Evolutionary conservation across 2,888 invertebrate genomes (phyloP).

Genomic region (Lamellibrachia columna): DNA sequence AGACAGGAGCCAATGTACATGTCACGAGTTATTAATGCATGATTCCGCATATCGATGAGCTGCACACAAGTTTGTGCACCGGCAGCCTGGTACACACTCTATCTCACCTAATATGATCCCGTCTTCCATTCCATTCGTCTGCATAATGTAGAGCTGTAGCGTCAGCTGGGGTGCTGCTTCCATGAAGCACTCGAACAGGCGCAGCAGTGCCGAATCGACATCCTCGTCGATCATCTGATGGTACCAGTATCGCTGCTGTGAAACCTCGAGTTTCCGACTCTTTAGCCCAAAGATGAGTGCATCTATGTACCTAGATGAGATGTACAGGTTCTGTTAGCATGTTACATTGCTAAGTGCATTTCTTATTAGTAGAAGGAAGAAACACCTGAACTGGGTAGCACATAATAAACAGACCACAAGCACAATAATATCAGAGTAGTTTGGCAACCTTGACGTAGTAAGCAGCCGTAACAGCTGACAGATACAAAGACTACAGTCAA

Average conservation of each 20-base stretch:
- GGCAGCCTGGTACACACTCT: not conserved
- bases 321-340: not conserved
- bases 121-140: conserved; percentile 2
- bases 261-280: conserved; percentile 9
- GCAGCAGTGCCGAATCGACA: conserved; percentile 74
- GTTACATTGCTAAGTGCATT: not conserved
- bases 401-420: not conserved
- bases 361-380: not conserved
- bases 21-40: not conserved
- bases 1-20: not conserved
- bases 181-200: conserved; percentile 76
- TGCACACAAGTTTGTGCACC: not conserved
- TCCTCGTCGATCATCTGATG: conserved; percentile 58
- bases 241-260: conserved; percentile 20
- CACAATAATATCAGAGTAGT: not conserved
- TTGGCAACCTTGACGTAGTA: not conserved
- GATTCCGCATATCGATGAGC: not conserved
- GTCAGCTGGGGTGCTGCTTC: conserved; percentile 80
- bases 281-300: conserved; percentile 20
- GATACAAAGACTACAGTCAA: not conserved
- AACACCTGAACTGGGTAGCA: not conserved
- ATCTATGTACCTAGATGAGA: conserved; percentile 18
- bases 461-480: not conserved
- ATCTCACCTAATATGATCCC: not conserved
- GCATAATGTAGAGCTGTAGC: conserved; percentile 76